A percentile compares a stretch with the other conserved stretches of the same genome.
These are phyloP conservation scores for Habroteleia sp. DNA, from an alignment of 2,888 invertebrate species.

Conservation along the genomic window DNA sequence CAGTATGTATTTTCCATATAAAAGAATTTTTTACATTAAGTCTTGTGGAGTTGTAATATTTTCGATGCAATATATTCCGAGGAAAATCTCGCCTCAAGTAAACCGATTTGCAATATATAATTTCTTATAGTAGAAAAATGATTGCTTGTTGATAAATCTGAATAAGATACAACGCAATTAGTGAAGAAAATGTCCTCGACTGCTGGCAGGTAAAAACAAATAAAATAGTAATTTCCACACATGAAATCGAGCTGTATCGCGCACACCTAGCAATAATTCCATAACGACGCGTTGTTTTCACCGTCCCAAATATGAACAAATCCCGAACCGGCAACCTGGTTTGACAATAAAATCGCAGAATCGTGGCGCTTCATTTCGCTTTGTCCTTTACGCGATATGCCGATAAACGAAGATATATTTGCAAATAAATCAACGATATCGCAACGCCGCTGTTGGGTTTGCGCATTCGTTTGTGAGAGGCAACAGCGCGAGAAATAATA, in stretches of 20 bases:
- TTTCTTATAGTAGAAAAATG: slow-evolving; percentile 35
- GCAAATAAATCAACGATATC: slow-evolving; percentile 60
- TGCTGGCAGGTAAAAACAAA: slow-evolving; percentile 33
- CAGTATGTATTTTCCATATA: slow-evolving; percentile 5
- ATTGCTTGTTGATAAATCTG: slow-evolving; percentile 50
- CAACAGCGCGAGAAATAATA: slow-evolving; percentile 57
- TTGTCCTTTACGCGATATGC: slow-evolving; percentile 51
- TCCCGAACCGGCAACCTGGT: slow-evolving; percentile 20
- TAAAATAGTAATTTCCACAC: slow-evolving; percentile 39
- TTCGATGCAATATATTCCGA: slow-evolving; percentile 15
- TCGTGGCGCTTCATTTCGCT: slow-evolving; percentile 35
- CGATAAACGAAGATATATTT: slow-evolving; percentile 60
- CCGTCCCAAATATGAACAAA: slow-evolving; percentile 47
- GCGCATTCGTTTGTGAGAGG: slow-evolving; percentile 26
- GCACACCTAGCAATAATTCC: slow-evolving; percentile 41
- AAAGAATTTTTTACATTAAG: slow-evolving; percentile 36
- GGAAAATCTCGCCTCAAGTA: slow-evolving; percentile 39
- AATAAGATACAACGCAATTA: slow-evolving; percentile 35
- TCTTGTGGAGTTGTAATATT: slow-evolving; percentile 27
- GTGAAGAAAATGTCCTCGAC: slow-evolving; percentile 16
- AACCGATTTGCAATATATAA: slow-evolving; percentile 61
- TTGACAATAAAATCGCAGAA: slow-evolving; percentile 61
- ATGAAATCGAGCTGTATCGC: slow-evolving; percentile 31
- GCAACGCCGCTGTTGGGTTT: slow-evolving; percentile 42
- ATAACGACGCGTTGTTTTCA: slow-evolving; percentile 31